These are phyloP conservation scores for Ditylenchus weischeri DNA, from an alignment of 2,888 invertebrate species.

Conservation along the genomic window DNA sequence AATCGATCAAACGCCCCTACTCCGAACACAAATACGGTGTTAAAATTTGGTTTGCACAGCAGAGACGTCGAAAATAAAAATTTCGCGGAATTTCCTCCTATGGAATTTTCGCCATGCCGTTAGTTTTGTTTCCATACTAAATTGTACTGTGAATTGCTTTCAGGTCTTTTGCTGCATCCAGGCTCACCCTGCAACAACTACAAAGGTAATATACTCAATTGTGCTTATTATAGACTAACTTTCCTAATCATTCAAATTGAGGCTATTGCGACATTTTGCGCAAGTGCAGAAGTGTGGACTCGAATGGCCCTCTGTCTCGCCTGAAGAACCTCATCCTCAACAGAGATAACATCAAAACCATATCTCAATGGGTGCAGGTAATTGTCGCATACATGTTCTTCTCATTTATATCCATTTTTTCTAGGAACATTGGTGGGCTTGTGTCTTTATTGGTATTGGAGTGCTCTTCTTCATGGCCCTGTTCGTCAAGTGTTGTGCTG, in stretches of 20 bases:
- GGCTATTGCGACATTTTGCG: constrained; percentile 99
- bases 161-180: constrained; percentile 69
- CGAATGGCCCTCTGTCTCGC: constrained; percentile 92
- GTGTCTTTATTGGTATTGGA: constrained; percentile 82
- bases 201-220: constrained; percentile 53
- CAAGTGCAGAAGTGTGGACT: constrained; percentile 95
- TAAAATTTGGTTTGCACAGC: too few relatives aligned
- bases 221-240: not conserved
- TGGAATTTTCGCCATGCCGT: too few relatives aligned
- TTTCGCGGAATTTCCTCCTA: too few relatives aligned
- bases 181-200: constrained; percentile 98
- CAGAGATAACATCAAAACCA: constrained; percentile 51
- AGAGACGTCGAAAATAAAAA: too few relatives aligned
- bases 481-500: constrained; percentile 98
- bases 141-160: too few relatives aligned
- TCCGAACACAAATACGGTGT: too few relatives aligned
- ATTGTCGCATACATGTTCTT: not conserved
- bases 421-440: constrained; percentile 88
- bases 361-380: constrained; percentile 50
- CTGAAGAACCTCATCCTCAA: constrained; percentile 77
- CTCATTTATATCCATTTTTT: constrained; percentile 2
- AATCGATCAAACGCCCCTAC: too few relatives aligned
- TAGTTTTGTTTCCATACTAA: too few relatives aligned
- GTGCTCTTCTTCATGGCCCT: constrained; percentile 92
- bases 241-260: constrained; percentile 19